Base-by-base conservation (phyloP, 2,888 invertebrate species). In the Sicus ferrugineus region DNA sequence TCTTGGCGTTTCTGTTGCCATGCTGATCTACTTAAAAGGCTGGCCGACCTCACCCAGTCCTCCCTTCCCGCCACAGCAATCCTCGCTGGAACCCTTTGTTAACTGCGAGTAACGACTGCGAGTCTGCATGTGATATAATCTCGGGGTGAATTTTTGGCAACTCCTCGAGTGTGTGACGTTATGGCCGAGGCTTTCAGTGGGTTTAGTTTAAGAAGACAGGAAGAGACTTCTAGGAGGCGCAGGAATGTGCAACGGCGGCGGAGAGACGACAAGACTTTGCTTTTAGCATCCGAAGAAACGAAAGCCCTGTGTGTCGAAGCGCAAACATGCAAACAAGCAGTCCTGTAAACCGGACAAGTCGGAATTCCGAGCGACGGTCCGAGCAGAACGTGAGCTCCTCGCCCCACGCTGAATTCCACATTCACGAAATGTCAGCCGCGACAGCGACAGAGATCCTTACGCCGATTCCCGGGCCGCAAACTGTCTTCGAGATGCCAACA, bases 281-380 rank as follows among this genome's bases (percentile, higher is more conserved):
- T 80, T 80, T 79, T 79, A 79, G 77, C 77, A 77, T 79, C 76
- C 77, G 77, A 77, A 74, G 77, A 76, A 73, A 19, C 30, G 54
- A 28, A 30, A 61, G 68, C 46, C 23, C 11, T 46, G 63, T 31
- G 31, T 30, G 48, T 26, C n/a, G 11, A 31, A 28, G 50, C 21
- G n/a, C 31, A 50, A 28, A 65, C 65, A 38, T 54, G 65, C 52
- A 54, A 65, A 54, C 23, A 54, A 54, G 23, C 31, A 54, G 34
- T 52, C n/a, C 34, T 38, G 38, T 7, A 16, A 54, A 62, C 34
- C 21, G 23, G 46, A 19, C 65, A 52, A 54, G 38, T 65, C 34
- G 30, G n/a, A 28, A 38, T 65, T 54, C 9, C 30, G 31, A 28
- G 26, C n/a, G 50, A 28, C n/a, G 42, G 42, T 38, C 61, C 23